Evolutionary conservation across 2,888 invertebrate species (phyloP).

Genomic region (Melanargia galathea): DNA sequence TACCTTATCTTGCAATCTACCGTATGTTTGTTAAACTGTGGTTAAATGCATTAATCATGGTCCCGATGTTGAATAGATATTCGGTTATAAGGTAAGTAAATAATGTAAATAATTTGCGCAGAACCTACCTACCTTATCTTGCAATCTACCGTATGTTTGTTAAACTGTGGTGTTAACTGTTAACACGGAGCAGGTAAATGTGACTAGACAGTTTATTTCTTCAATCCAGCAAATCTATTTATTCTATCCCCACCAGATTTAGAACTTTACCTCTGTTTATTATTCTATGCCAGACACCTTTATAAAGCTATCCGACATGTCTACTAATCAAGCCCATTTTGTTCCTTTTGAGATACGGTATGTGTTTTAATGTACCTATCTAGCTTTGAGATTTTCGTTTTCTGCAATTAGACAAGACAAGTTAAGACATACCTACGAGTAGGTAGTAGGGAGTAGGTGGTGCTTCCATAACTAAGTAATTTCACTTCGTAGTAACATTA

Average conservation of each 20-base stretch:
- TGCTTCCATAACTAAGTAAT: no score
- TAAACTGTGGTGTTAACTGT: neutral
- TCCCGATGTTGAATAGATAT: no score
- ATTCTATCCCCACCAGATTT: neutral
- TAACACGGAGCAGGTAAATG: neutral
- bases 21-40: neutral
- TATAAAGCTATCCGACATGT: neutral
- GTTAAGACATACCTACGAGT: no score
- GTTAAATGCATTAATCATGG: no score
- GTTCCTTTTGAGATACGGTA: neutral
- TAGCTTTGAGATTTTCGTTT: no score
- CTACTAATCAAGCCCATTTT: neutral
- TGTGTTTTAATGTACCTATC: neutral
- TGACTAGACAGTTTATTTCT: constrained; percentile 11
- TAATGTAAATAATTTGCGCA: no score
- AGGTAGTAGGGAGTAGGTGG: no score
- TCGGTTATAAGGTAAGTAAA: no score
- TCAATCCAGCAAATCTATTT: constrained; percentile 9
- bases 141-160: neutral
- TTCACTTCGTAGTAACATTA: no score
- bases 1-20: neutral
- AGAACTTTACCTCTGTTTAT: neutral
- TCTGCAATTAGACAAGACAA: neutral
- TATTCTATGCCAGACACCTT: neutral
- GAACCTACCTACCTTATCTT: neutral